Percentiles rank a stretch among this genome's conserved stretches.
These are phyloP conservation scores for Punctoribates punctum DNA, from an alignment of 2,888 invertebrate genomes.

Conservation along the genomic window DNA sequence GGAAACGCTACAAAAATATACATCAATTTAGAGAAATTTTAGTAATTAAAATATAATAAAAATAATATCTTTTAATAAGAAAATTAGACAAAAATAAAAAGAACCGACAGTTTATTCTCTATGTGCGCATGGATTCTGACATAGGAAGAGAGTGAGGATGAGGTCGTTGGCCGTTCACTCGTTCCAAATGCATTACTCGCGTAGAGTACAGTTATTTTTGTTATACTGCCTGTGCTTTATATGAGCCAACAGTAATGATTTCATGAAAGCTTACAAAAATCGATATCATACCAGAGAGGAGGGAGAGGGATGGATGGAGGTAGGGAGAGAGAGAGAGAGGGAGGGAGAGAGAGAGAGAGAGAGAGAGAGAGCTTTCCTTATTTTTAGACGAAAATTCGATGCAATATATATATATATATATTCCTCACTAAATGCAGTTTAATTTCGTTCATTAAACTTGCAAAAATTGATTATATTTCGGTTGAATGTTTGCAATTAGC, in stretches of 20 bases:
- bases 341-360: background rate
- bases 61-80: background rate
- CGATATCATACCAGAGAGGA: background rate
- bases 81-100: background rate
- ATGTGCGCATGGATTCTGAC: background rate
- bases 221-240: constrained; percentile 6
- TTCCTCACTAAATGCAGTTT: background rate
- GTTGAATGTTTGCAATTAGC: too few species aligned
- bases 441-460: too few species aligned
- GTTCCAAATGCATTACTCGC: background rate
- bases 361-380: background rate
- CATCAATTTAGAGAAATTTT: too few species aligned
- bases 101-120: background rate
- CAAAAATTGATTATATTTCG: too few species aligned
- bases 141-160: background rate
- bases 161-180: constrained; percentile 16
- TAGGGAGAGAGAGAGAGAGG: too few species aligned
- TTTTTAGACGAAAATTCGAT: background rate
- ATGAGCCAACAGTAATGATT: constrained; percentile 19
- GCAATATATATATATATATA: too few species aligned
- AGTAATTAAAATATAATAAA: background rate
- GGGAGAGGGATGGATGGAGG: too few species aligned
- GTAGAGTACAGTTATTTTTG: constrained; percentile 11
- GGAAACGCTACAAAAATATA: too few species aligned
- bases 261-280: constrained; percentile 11